These are phyloP conservation scores for Chionomys nivalis DNA, from an alignment of 2,113 vertebrate species.

Conservation along the genomic window DNA sequence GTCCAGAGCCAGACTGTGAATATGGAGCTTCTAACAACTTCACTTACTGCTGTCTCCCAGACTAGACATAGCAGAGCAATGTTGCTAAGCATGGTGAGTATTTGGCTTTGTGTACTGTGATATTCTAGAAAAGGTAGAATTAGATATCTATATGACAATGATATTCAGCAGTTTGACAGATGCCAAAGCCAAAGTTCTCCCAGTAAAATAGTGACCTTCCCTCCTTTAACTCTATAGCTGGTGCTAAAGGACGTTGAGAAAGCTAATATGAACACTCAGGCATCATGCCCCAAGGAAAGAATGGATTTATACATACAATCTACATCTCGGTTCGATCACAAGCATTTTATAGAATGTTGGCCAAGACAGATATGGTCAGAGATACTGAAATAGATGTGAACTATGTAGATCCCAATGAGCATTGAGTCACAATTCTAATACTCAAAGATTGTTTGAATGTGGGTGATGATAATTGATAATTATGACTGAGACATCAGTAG, in stretches of 20 bases:
- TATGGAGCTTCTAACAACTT: background rate
- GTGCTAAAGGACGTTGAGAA: background rate
- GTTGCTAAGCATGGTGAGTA: background rate
- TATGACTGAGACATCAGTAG: background rate
- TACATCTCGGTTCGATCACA: background rate
- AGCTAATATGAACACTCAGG: background rate
- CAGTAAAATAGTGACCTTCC: background rate
- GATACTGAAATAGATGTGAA: background rate
- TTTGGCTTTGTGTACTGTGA: background rate
- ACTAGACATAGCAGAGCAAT: background rate
- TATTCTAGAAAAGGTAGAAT: background rate
- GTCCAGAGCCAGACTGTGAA: background rate
- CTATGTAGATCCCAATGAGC: background rate
- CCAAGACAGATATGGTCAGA: background rate
- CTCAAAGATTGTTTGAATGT: background rate
- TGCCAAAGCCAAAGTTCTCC: background rate
- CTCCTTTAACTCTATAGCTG: background rate
- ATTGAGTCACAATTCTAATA: background rate
- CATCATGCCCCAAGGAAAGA: background rate
- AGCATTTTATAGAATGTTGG: background rate
- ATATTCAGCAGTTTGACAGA: background rate
- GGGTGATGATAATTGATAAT: background rate
- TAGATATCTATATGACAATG: background rate
- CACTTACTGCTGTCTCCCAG: background rate
- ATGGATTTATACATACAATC: background rate